Percentiles rank a stretch among this genome's conserved stretches.
Conservation (phyloP, 2,888 invertebrate species). For the Escarpia spicata region DNA sequence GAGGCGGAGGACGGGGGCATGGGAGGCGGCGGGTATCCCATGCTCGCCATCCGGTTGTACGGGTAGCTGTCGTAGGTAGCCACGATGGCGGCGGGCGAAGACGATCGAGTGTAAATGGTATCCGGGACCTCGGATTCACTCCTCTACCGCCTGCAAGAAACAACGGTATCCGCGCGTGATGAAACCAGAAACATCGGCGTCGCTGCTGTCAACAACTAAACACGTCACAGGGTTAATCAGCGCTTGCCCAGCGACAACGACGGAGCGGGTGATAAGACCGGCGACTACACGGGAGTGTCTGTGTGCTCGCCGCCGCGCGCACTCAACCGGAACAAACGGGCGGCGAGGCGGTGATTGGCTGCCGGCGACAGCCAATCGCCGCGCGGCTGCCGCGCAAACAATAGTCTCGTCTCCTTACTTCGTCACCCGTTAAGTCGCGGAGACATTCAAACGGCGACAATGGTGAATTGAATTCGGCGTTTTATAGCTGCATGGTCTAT, state of each 20-base stretch:
- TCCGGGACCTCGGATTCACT: neutral
- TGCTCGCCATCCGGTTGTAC: slow-evolving; percentile 38
- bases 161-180: neutral
- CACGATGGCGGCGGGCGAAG: slow-evolving; percentile 22
- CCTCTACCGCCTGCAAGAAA: neutral
- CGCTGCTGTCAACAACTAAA: neutral
- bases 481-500: neutral
- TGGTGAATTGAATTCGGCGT: slow-evolving; percentile 16
- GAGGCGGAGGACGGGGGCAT: slow-evolving; percentile 41
- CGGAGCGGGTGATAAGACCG: neutral
- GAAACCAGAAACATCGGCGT: neutral
- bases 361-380: slow-evolving; percentile 9
- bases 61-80: slow-evolving; percentile 38
- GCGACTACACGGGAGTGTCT: neutral
- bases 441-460: slow-evolving; percentile 5
- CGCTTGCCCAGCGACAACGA: neutral
- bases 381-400: neutral
- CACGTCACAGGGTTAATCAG: neutral
- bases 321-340: slow-evolving; percentile 16
- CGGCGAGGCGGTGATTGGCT: neutral
- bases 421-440: neutral
- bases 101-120: neutral
- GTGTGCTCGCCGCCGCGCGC: neutral
- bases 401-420: neutral
- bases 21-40: slow-evolving; percentile 23